Percentiles rank a stretch among this genome's conserved stretches.
These are phyloP conservation scores for Gymnogyps californianus DNA, from an alignment of 2,113 vertebrate species.

Conservation along the genomic window DNA sequence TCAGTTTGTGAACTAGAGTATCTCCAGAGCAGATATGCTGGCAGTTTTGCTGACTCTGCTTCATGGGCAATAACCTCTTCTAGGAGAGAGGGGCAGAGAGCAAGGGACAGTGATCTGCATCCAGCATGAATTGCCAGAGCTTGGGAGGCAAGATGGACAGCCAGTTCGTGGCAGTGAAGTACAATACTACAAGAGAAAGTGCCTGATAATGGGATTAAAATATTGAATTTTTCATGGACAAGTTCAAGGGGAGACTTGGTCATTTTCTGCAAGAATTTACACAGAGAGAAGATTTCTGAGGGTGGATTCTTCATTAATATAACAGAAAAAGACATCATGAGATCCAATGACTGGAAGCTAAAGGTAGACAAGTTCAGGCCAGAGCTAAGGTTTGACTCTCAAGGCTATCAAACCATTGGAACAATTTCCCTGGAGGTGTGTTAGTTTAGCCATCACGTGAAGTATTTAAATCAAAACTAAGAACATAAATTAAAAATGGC, in stretches of 20 bases:
- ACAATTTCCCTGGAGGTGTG: neutral
- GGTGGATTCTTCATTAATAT: neutral
- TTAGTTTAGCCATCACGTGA: neutral
- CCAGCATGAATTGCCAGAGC: neutral
- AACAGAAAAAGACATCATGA: neutral
- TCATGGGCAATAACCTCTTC: neutral
- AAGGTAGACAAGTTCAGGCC: neutral
- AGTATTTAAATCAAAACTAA: neutral
- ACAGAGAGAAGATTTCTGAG: neutral
- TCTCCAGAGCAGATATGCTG: neutral
- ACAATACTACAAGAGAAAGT: neutral
- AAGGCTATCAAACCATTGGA: neutral
- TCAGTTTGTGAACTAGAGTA: neutral
- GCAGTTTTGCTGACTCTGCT: neutral
- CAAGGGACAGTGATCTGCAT: accelerated
- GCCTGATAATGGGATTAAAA: neutral
- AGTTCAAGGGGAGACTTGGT: neutral
- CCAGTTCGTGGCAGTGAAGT: neutral
- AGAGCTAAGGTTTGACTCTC: neutral
- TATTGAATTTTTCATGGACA: neutral
- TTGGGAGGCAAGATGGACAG: neutral
- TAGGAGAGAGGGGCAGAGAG: neutral
- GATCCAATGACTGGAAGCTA: neutral
- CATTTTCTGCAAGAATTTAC: neutral
- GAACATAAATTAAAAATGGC: neutral